Conservation (phyloP, 2,113 vertebrate species). For the Dasyurus viverrinus region DNA sequence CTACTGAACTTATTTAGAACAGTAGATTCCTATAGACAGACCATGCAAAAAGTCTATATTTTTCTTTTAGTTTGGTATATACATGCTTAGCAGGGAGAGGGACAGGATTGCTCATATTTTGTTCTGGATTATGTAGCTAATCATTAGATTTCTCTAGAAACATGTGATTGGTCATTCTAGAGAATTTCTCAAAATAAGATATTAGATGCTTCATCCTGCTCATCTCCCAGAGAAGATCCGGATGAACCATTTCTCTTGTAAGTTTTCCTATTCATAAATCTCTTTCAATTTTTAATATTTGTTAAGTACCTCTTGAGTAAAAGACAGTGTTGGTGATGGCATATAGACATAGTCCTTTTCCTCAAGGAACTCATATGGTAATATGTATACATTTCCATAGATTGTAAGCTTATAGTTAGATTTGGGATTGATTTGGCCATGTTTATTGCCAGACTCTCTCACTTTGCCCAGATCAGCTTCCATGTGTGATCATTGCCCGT, state of each 20-base stretch:
- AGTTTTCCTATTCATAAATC: neutral
- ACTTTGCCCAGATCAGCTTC: conserved; percentile 8
- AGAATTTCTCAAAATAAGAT: neutral
- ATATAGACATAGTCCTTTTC: neutral
- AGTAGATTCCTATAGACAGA: neutral
- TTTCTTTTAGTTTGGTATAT: too few relatives aligned
- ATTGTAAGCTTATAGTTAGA: neutral
- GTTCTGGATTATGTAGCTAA: neutral
- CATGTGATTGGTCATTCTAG: neutral
- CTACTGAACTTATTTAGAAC: neutral
- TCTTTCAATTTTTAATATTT: neutral
- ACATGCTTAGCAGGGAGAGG: neutral
- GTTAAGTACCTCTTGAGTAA: neutral
- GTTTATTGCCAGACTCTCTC: neutral
- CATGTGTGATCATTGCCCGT: neutral
- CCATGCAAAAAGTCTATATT: neutral
- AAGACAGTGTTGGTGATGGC: neutral
- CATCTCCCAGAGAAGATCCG: neutral
- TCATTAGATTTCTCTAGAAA: neutral
- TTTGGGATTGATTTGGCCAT: neutral
- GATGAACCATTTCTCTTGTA: neutral
- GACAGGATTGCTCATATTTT: neutral
- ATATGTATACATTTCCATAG: neutral
- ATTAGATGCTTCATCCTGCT: neutral
- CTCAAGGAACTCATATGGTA: neutral